Conservation (phyloP, 2,888 invertebrate species). For the Ormyrus thymus region DNA sequence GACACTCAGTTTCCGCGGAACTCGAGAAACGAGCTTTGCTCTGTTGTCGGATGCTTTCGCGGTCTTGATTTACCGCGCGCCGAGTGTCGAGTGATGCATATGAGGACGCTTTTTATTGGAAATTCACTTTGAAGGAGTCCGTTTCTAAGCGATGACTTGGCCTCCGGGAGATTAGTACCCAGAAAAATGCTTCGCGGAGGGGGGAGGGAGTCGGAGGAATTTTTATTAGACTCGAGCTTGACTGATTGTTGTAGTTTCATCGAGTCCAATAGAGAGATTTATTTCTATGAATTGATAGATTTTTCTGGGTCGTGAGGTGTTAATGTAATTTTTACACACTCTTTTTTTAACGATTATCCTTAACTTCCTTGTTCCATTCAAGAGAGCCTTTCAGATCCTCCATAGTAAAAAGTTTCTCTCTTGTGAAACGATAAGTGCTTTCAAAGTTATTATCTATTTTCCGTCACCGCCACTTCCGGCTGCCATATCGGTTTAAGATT, state of each 20-base stretch:
- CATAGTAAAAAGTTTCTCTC: background rate
- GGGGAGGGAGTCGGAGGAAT: too few relatives aligned
- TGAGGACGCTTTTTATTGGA: slow-evolving; percentile 10
- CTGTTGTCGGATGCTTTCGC: background rate
- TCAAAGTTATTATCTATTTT: slow-evolving; percentile 3
- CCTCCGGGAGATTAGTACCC: background rate
- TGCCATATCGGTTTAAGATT: slow-evolving; percentile 17
- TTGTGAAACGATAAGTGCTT: slow-evolving; percentile 15
- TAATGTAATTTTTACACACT: slow-evolving; percentile 1
- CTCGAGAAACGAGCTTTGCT: background rate
- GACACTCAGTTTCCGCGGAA: background rate
- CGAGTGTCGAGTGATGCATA: background rate
- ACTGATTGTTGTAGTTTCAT: background rate
- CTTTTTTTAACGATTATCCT: background rate
- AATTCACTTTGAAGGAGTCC: slow-evolving; percentile 6
- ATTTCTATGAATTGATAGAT: background rate
- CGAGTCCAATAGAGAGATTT: background rate
- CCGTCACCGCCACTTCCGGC: slow-evolving; percentile 14
- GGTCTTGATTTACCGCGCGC: background rate
- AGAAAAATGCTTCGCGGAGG: slow-evolving; percentile 20
- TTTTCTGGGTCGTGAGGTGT: slow-evolving; percentile 8
- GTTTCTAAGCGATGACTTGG: background rate
- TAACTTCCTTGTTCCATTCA: background rate
- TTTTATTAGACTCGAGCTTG: background rate
- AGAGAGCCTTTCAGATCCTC: slow-evolving; percentile 24